Evolutionary conservation across 1,140 invertebrate genomes (phyloP).

Genomic region (Philotrypesis tridentata): DNA sequence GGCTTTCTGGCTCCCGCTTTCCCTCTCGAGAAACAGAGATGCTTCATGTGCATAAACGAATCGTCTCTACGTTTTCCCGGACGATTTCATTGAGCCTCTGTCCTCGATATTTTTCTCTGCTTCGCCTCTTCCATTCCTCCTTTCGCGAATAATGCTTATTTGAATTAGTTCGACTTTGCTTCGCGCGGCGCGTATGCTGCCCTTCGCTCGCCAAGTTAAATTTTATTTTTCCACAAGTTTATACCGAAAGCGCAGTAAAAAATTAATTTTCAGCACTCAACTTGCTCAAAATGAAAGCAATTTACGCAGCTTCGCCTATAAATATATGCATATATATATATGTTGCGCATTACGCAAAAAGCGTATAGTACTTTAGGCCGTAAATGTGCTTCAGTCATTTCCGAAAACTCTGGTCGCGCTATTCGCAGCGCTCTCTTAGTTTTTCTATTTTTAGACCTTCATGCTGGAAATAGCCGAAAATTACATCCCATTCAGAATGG

Average conservation of each 20-base stretch:
- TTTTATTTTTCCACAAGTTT: too few relatives aligned
- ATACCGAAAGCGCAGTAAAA: too few relatives aligned
- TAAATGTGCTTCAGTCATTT: constrained; percentile 32
- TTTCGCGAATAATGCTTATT: neutral
- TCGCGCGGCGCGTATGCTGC: neutral
- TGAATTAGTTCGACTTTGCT: neutral
- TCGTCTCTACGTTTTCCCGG: constrained; percentile 53
- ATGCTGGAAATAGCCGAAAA: constrained; percentile 28
- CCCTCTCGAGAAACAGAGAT: constrained; percentile 53
- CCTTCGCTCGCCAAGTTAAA: neutral
- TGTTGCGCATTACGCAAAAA: neutral
- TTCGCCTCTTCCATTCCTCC: neutral
- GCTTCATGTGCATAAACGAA: constrained; percentile 62
- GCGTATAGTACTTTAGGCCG: constrained; percentile 3
- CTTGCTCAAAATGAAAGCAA: neutral
- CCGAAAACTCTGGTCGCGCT: constrained; percentile 1
- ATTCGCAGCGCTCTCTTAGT: constrained; percentile 13
- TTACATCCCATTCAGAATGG: constrained; percentile 40
- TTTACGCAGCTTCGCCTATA: neutral
- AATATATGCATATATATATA: too few relatives aligned
- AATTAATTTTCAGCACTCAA: neutral
- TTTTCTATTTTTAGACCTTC: constrained; percentile 39
- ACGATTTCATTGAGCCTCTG: constrained; percentile 34
- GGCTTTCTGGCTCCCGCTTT: constrained; percentile 54
- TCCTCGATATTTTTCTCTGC: constrained; percentile 33